Conservation (phyloP, 2,797 vertebrate genomes). For the Antennarius maculatus region DNA sequence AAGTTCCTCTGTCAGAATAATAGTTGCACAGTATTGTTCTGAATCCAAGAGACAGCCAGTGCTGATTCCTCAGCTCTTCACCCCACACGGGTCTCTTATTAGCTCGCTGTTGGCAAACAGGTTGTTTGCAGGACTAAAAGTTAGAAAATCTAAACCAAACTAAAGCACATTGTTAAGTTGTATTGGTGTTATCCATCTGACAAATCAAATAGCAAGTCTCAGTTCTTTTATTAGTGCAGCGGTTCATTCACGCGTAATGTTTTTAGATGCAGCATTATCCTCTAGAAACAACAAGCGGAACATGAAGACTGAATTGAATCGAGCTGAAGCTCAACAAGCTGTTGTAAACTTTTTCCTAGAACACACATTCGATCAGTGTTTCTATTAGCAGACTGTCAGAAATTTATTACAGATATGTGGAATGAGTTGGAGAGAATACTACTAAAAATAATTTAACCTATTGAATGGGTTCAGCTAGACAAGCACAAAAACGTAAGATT, state of each 20-base stretch:
- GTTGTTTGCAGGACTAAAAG: slow-evolving; percentile 7
- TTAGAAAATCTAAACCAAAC: neutral
- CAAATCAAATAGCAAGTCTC: neutral
- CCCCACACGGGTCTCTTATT: slow-evolving; percentile 7
- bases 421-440: neutral
- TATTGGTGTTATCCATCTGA: neutral
- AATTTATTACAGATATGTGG: neutral
- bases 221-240: neutral
- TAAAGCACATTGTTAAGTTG: neutral
- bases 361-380: too few relatives aligned
- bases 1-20: slow-evolving; percentile 41
- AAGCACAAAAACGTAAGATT: too few relatives aligned
- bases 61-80: too few relatives aligned
- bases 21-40: slow-evolving; percentile 19
- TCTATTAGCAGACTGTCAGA: too few relatives aligned
- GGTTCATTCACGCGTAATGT: neutral
- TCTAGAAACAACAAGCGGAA: neutral
- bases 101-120: slow-evolving; percentile 29
- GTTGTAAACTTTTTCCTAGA: neutral
- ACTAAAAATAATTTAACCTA: neutral
- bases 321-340: neutral
- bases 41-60: too few relatives aligned
- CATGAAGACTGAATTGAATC: neutral
- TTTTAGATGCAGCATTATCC: slow-evolving; percentile 11
- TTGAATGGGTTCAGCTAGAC: too few relatives aligned